A percentile compares a stretch with the other conserved stretches of the same genome.
Conservation (phyloP, 2,797 vertebrate species). For the Rhinatrema bivittatum region DNA sequence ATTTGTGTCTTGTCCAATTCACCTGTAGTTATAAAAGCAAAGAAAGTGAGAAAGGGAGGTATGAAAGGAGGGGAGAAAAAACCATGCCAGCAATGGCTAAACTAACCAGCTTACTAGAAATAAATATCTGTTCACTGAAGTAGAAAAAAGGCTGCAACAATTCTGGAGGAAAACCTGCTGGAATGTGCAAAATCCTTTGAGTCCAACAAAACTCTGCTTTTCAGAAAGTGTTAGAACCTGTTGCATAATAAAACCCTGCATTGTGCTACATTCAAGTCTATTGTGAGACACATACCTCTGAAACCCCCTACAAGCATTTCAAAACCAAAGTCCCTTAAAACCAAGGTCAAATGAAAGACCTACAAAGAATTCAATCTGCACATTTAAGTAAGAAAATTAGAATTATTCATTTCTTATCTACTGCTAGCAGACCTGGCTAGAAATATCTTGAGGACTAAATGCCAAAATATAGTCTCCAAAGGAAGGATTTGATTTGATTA, state of each 20-base stretch:
- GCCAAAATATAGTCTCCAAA: no score
- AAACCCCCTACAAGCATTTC: slow-evolving; percentile 5
- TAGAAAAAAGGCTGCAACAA: slow-evolving; percentile 9
- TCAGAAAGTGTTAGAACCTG: slow-evolving; percentile 3
- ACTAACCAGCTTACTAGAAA: neutral
- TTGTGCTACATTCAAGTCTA: neutral
- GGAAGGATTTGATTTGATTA: no score
- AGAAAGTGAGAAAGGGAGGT: neutral
- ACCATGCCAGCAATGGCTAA: neutral
- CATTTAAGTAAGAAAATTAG: slow-evolving; percentile 27
- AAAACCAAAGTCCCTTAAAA: neutral
- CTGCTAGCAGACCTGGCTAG: slow-evolving; percentile 13
- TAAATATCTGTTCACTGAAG: slow-evolving; percentile 15
- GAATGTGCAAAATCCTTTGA: slow-evolving; percentile 9
- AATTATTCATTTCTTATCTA: slow-evolving; percentile 30
- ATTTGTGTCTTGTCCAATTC: no score
- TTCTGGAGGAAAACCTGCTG: slow-evolving; percentile 4
- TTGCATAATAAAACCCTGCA: neutral
- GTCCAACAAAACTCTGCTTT: slow-evolving; percentile 9
- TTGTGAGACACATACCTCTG: slow-evolving; percentile 10
- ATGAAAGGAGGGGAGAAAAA: neutral
- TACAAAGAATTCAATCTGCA: slow-evolving; percentile 14
- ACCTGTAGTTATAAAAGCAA: neutral
- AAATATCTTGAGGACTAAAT: no score
- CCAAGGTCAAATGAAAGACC: slow-evolving; percentile 1